Percentiles rank a stretch among this genome's conserved stretches.
phyloP scores from a whole-genome alignment of 1,140 invertebrate species.

The Scaptomyza pallida region DNA sequence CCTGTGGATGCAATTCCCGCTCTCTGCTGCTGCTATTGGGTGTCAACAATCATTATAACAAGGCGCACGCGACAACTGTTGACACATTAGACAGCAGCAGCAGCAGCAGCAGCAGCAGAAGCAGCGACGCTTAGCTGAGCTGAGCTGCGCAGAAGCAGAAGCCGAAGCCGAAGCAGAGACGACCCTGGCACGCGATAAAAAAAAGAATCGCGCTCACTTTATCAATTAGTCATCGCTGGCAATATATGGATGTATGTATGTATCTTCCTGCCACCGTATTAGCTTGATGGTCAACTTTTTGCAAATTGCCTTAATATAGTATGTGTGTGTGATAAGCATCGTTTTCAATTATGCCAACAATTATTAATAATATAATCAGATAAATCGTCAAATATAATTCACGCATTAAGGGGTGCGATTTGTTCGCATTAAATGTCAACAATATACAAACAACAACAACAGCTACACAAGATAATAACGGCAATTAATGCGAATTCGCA shows the following conservation, averaged over 20 bases:
- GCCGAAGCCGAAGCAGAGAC: neutral
- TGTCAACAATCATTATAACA: slow-evolving; percentile 30
- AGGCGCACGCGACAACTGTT: slow-evolving; percentile 71
- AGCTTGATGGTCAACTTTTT: neutral
- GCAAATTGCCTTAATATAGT: no score
- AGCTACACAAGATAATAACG: slow-evolving; percentile 32
- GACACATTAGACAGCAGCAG: slow-evolving; percentile 44
- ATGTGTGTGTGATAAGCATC: slow-evolving; percentile 23
- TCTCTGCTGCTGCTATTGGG: neutral
- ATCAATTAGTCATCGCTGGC: slow-evolving; percentile 41
- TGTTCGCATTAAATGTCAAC: slow-evolving; percentile 48
- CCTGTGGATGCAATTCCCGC: neutral
- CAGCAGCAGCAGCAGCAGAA: neutral
- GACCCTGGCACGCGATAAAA: slow-evolving; percentile 69
- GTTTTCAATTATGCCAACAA: slow-evolving; percentile 41
- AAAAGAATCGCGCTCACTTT: slow-evolving; percentile 3
- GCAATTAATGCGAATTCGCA: slow-evolving; percentile 67
- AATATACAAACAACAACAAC: neutral
- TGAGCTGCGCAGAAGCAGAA: slow-evolving; percentile 1
- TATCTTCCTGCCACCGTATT: neutral
- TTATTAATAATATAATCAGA: slow-evolving; percentile 46
- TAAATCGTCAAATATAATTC: slow-evolving; percentile 31
- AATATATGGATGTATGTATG: no score
- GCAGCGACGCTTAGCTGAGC: no score
- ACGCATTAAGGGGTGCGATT: slow-evolving; percentile 51